Evolutionary conservation across 2,888 invertebrate species (phyloP), one percentile per base, ranked within the genome.

Genomic region (Antheraea assamensis): DNA sequence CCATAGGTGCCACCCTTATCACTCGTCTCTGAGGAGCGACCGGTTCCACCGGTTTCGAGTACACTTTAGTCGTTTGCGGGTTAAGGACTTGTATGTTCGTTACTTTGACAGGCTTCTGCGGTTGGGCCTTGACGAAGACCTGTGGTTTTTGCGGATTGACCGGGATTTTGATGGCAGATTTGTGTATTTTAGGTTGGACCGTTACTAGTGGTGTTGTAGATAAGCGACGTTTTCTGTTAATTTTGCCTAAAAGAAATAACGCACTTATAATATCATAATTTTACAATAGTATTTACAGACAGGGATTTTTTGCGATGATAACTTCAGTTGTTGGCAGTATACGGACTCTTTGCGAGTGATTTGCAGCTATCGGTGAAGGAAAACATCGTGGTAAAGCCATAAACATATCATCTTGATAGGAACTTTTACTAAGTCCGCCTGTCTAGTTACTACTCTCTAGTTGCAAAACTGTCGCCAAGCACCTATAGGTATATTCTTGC

Each of bases 1-100:
- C 90, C 91, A 95, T 92, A 0, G 95, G 94, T 0, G 95, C 92
- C 0, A 93, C 94, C 52, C 94, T 80, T 19, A 94, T 93, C 8
- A 93, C 92, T 75, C 93, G 87, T 7, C 94, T 78, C 72, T 93
- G 94, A 0, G 93, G 93, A 1, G 92, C 91, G 13, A 92, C 92
- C 0, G 89, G 85, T 78, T 94, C 94, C 0, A 93, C 91, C 0
- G 94, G 94, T 74, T 94, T 94, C 1, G 92, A 93, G 79, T 93
- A 94, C 3, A 94, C 94, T 76, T 93, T 94, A 0, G 92, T 68
- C 21, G 68, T 89, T 72, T 92, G 93, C 0, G 91, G 88, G 77
- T 85, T 91, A 75, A 94, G 85, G 24, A 94, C 88, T 81, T 94
- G 94, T n/a, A 94, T 87, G 75, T 94, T 94, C 74, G 93, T 83